phyloP scores from a whole-genome alignment of 1,140 invertebrate species.

The Penaeus vannamei region DNA sequence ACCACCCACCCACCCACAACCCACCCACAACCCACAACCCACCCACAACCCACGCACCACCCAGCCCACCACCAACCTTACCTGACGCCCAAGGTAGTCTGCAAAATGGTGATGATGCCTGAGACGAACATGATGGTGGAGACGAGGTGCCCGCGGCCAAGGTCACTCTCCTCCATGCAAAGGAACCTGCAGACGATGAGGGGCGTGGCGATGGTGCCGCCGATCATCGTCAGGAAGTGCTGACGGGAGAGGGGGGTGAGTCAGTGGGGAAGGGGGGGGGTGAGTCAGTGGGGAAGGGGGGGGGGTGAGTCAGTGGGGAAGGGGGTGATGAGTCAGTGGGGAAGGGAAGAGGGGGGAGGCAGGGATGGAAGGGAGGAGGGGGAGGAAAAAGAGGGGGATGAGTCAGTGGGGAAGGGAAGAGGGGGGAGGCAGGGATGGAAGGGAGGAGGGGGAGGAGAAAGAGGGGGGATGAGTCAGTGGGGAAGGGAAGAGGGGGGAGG shows the following conservation, averaged over 20 bases:
- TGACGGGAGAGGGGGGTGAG: slow-evolving; percentile 70
- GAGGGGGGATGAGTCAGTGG: slow-evolving; percentile 22
- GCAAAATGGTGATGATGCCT: slow-evolving; percentile 85
- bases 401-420: not conserved
- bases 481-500: slow-evolving; percentile 6
- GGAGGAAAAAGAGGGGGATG: not conserved
- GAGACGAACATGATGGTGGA: slow-evolving; percentile 53
- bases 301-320: not conserved
- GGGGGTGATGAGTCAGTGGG: not conserved
- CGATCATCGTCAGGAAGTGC: slow-evolving; percentile 91
- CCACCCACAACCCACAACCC: no score
- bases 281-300: not conserved
- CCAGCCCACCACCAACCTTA: slow-evolving; percentile 67
- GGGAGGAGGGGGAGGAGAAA: slow-evolving; percentile 20
- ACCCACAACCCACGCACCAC: no score
- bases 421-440: not conserved
- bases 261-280: not conserved
- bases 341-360: not conserved
- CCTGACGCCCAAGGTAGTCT: slow-evolving; percentile 86
- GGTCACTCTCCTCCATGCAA: slow-evolving; percentile 85
- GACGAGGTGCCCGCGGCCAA: slow-evolving; percentile 84
- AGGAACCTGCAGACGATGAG: slow-evolving; percentile 85
- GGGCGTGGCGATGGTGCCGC: slow-evolving; percentile 86
- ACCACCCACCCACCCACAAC: no score
- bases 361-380: not conserved